phyloP scores from a whole-genome alignment of 92 coral and sea anemone species.

The Siderastrea radians region DNA sequence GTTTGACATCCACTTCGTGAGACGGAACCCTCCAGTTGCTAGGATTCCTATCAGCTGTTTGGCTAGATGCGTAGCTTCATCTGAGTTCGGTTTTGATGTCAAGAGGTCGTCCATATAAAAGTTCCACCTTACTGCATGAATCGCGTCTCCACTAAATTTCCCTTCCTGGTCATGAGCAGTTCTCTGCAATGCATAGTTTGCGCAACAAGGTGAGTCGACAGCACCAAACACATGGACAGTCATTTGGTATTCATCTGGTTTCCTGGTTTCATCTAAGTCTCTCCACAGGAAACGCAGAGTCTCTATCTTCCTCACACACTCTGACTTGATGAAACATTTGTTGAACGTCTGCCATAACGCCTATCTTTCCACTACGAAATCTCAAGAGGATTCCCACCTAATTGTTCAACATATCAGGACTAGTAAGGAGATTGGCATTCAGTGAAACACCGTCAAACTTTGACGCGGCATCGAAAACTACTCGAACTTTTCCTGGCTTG shows the following conservation, averaged over 20 bases:
- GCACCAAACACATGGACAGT: constrained; percentile 65
- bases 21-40: constrained; percentile 27
- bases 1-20: constrained; percentile 36
- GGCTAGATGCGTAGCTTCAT: constrained; percentile 33
- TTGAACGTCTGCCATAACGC: constrained; percentile 57
- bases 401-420: constrained; percentile 61
- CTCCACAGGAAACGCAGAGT: constrained; percentile 73
- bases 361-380: constrained; percentile 50
- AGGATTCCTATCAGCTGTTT: constrained; percentile 17
- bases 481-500: constrained; percentile 68
- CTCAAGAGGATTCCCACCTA: constrained; percentile 68
- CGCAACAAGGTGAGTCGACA: constrained; percentile 66
- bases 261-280: constrained; percentile 40
- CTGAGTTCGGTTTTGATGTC: constrained; percentile 29
- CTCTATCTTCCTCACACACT: constrained; percentile 56
- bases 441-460: constrained; percentile 49
- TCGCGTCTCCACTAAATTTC: constrained; percentile 20
- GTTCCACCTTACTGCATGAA: constrained; percentile 21
- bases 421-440: constrained; percentile 48
- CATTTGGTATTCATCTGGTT: constrained; percentile 66
- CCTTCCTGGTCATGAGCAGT: constrained; percentile 49
- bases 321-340: constrained; percentile 62
- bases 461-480: constrained; percentile 76
- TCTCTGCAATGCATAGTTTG: constrained; percentile 52
- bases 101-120: constrained; percentile 66